Evolutionary conservation across 64 coral and sea anemone genomes (phyloP), one percentile per base, ranked within the genome.

Genomic region (Orbicella faveolata): DNA sequence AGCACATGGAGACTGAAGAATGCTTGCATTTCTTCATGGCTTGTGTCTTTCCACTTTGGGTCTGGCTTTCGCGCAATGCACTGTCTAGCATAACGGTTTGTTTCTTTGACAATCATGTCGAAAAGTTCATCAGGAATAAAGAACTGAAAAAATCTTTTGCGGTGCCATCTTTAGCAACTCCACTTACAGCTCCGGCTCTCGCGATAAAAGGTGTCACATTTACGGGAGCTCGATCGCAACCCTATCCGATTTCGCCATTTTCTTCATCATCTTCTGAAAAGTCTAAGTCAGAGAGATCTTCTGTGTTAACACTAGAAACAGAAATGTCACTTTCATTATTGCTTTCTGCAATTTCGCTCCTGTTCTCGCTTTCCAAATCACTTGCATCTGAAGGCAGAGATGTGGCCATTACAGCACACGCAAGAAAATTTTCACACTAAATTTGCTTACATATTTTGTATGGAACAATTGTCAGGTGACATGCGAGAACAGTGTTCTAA

Each of bases 141-240:
- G 36, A 80, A 9, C 19, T 76, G 19, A 76, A 51, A 76, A 76
- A 76, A 35, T 76, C 75, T 35, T 76, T 61, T 59, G 73, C 73
- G 36, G 36, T 86, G 77, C 90, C 90, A 33, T 87, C 73, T 65
- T 92, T 74, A 19, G 90, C 54, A 84, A 92, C 34, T 54, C 86
- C 61, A 81, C 84, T 69, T 61, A 79, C 75, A 41, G 77, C 61
- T 81, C 63, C 88, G 23, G 88, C 57, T 74, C 20, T 44, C 21
- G 37, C 69, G 20, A 41, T 69, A 33, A 87, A 69, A 44, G 64
- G 69, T 9, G 36, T 63, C 6, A 35, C 37, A 35, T 76, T 76
- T 36, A 87, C 7, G 12, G 63, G 39, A 34, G 36, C 63, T 70
- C 17, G 63, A 57, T 87, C 2, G 54, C 79, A 23, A 66, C 79